phyloP scores from a whole-genome alignment of 2,888 invertebrate species.

The Drosophila monieri region DNA sequence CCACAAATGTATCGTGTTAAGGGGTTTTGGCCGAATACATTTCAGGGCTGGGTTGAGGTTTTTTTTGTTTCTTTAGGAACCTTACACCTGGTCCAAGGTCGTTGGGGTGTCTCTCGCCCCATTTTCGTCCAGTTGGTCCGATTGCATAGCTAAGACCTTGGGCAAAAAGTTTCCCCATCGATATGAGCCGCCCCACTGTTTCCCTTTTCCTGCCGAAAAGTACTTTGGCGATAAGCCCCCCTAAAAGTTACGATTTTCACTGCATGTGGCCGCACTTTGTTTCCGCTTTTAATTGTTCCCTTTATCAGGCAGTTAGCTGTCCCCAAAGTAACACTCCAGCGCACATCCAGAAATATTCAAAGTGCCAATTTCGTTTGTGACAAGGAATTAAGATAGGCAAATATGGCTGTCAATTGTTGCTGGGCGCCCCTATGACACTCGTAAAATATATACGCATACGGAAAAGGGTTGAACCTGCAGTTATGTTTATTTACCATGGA shows the following conservation, averaged over 20 bases:
- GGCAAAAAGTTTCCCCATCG: conserved; percentile 13
- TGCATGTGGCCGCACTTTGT: conserved; percentile 35
- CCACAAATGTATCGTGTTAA: conserved; percentile 18
- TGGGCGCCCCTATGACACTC: conserved; percentile 60
- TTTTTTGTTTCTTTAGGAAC: conserved; percentile 4
- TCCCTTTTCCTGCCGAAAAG: conserved; percentile 5
- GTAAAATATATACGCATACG: conserved; percentile 55
- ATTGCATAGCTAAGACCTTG: conserved; percentile 10
- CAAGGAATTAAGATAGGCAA: conserved; percentile 74
- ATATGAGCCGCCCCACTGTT: conserved; percentile 7
- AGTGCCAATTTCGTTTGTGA: conserved; percentile 72
- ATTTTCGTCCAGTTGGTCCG: conserved; percentile 6
- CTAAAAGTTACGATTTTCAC: conserved; percentile 33
- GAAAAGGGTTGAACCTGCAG: conserved; percentile 39
- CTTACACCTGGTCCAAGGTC: conserved; percentile 60
- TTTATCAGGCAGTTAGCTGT: conserved; percentile 65
- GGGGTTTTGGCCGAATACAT: conserved; percentile 1
- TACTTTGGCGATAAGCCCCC: conserved; percentile 30
- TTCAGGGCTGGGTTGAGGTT: background rate
- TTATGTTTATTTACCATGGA: conserved; percentile 29
- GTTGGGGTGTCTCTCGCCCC: conserved; percentile 21
- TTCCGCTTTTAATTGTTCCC: conserved; percentile 60
- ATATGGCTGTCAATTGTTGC: conserved; percentile 62
- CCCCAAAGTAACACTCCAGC: conserved; percentile 51
- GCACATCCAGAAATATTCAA: conserved; percentile 30